Conservation (phyloP, 1,140 invertebrate genomes). For the Lepidurus packardi region DNA sequence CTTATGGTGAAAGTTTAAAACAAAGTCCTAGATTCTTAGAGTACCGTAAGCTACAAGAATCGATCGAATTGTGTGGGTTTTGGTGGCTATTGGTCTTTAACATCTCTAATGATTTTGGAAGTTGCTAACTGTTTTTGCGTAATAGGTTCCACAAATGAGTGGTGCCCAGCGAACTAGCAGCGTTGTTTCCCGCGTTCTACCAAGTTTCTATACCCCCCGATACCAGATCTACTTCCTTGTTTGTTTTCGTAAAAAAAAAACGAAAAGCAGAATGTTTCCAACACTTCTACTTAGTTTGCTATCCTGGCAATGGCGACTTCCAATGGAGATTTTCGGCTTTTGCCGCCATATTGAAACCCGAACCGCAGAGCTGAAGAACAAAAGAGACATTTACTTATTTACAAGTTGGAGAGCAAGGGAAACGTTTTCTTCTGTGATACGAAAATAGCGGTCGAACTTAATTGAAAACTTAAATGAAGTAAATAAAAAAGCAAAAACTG, state of each 20-base stretch:
- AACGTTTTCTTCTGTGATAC: slow-evolving; percentile 19
- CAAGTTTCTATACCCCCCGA: neutral
- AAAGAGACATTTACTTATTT: neutral
- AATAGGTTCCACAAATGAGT: neutral
- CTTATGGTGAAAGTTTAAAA: too few species aligned
- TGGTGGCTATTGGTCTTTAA: too few species aligned
- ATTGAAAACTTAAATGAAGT: neutral
- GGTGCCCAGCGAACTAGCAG: neutral
- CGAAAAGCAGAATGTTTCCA: neutral
- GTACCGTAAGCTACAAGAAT: too few species aligned
- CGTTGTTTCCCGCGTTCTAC: neutral
- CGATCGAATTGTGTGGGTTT: too few species aligned
- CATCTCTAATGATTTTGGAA: neutral
- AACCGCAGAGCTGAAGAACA: neutral
- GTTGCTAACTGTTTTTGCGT: neutral
- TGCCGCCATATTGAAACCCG: neutral
- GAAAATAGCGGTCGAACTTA: neutral
- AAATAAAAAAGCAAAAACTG: neutral
- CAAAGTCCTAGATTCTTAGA: too few species aligned
- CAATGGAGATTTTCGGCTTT: neutral
- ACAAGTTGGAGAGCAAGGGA: neutral
- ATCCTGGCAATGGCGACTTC: neutral
- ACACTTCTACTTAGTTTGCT: neutral
- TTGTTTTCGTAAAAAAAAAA: neutral
- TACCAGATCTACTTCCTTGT: neutral